These are phyloP conservation scores for Melanitta fusca DNA, from an alignment of 2,797 vertebrate species.

Conservation along the genomic window DNA sequence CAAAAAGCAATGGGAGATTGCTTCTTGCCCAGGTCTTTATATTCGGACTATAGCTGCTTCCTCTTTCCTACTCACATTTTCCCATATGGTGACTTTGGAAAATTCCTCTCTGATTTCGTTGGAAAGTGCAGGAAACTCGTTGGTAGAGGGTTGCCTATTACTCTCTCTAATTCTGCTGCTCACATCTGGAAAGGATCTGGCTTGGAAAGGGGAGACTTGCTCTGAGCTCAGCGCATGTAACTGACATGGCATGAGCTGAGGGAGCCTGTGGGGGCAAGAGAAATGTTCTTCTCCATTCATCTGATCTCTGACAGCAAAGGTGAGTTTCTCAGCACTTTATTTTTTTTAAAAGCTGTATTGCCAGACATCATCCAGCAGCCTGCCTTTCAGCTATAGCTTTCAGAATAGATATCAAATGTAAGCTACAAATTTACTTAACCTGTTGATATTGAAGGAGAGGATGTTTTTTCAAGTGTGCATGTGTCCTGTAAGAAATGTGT, in stretches of 20 bases:
- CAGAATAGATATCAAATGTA: background rate
- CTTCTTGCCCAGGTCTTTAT: conserved; percentile 48
- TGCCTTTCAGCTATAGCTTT: conserved; percentile 19
- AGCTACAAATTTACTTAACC: conserved; percentile 18
- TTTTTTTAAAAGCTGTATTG: background rate
- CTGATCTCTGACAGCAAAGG: conserved; percentile 71
- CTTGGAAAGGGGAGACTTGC: conserved; percentile 73
- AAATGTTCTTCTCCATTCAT: conserved; percentile 68
- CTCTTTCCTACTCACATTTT: conserved; percentile 70
- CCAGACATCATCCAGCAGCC: background rate
- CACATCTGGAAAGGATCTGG: conserved; percentile 90
- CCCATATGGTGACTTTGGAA: conserved; percentile 77
- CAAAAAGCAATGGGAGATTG: conserved; percentile 50
- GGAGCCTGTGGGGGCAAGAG: conserved; percentile 54
- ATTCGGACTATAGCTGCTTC: conserved; percentile 53
- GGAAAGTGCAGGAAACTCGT: conserved; percentile 79
- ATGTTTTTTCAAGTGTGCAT: background rate
- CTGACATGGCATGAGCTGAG: conserved; percentile 83
- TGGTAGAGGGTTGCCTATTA: conserved; percentile 71
- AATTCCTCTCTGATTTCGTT: conserved; percentile 74
- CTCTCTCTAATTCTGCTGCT: conserved; percentile 62
- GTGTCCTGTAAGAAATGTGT: background rate
- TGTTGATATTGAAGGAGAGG: background rate
- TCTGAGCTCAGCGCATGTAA: conserved; percentile 58
- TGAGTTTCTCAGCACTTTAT: conserved; percentile 62